Percentiles rank a stretch among this genome's conserved stretches.
phyloP scores from a whole-genome alignment of 2,888 invertebrate genomes.

The Oegoconia quadripuncta region DNA sequence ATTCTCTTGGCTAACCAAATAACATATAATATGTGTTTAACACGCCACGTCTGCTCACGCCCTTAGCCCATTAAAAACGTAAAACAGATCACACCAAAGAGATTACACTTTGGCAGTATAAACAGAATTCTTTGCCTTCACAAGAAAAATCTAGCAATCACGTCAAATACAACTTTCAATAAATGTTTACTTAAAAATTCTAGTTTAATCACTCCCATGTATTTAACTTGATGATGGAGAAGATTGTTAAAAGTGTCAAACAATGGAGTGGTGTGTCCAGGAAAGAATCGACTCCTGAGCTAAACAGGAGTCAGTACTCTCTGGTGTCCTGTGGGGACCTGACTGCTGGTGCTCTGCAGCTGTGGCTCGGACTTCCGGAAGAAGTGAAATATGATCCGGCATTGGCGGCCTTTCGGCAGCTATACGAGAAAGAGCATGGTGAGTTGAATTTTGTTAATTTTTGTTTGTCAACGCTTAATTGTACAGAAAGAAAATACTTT shows the following conservation, averaged over 20 bases:
- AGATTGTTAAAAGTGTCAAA: constrained; percentile 45
- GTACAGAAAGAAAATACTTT: too few relatives aligned
- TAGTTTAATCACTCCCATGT: not conserved
- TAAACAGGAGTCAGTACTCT: constrained; percentile 68
- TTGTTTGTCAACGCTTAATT: too few relatives aligned
- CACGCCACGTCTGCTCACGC: too few relatives aligned
- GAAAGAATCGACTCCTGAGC: constrained; percentile 55
- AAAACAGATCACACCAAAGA: too few relatives aligned
- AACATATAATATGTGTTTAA: too few relatives aligned
- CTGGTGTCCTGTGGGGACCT: constrained; percentile 73
- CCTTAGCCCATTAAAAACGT: too few relatives aligned
- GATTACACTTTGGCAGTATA: not conserved
- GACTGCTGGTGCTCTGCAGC: constrained; percentile 79
- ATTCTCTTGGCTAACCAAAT: too few relatives aligned
- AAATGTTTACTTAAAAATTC: not conserved
- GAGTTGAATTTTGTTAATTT: constrained; percentile 33
- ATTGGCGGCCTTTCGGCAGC: constrained; percentile 77
- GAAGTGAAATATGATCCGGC: constrained; percentile 83
- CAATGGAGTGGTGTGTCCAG: constrained; percentile 48
- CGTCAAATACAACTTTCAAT: not conserved
- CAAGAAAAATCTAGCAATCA: not conserved
- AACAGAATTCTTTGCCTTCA: not conserved
- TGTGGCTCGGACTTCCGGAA: constrained; percentile 82
- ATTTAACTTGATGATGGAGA: constrained; percentile 36
- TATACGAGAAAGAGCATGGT: constrained; percentile 74